Evolutionary conservation across 1,140 invertebrate species (phyloP).

Genomic region (Lordiphosa mommai): DNA sequence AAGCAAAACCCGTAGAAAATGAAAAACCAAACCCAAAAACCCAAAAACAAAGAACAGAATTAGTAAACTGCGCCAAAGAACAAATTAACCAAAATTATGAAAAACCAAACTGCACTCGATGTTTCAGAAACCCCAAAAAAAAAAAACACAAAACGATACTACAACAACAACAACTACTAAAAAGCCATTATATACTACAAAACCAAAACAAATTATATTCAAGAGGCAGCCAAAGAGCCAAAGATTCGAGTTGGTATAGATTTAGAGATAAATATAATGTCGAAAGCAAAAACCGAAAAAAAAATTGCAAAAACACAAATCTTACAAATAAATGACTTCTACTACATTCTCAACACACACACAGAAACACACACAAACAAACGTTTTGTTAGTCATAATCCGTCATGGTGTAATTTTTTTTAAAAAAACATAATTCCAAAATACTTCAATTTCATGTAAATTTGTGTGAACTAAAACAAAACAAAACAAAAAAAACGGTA

Average conservation of each 20-base stretch:
- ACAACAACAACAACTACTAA: slow-evolving; percentile 42
- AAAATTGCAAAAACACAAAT: slow-evolving; percentile 37
- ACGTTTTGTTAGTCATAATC: slow-evolving; percentile 72
- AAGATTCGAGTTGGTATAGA: slow-evolving; percentile 29
- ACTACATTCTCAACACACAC: slow-evolving; percentile 71
- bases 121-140: slow-evolving; percentile 52
- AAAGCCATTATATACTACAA: slow-evolving; percentile 52
- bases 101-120: slow-evolving; percentile 67
- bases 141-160: slow-evolving; percentile 23
- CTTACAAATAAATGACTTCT: slow-evolving; percentile 63
- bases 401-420: slow-evolving; percentile 74
- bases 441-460: slow-evolving; percentile 30
- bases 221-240: slow-evolving; percentile 45
- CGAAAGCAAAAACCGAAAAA: slow-evolving; percentile 6
- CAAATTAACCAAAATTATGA: slow-evolving; percentile 55
- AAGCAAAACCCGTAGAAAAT: slow-evolving; percentile 43
- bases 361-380: slow-evolving; percentile 49
- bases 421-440: slow-evolving; percentile 17
- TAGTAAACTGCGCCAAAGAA: slow-evolving; percentile 71
- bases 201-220: slow-evolving; percentile 35
- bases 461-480: slow-evolving; percentile 39
- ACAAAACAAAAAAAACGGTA: slow-evolving; percentile 24
- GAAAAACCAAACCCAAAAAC: slow-evolving; percentile 9
- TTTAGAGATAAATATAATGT: slow-evolving; percentile 38
- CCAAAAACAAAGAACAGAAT: slow-evolving; percentile 38